Conservation (phyloP, 2,797 vertebrate species). For the Sebastes minor region DNA sequence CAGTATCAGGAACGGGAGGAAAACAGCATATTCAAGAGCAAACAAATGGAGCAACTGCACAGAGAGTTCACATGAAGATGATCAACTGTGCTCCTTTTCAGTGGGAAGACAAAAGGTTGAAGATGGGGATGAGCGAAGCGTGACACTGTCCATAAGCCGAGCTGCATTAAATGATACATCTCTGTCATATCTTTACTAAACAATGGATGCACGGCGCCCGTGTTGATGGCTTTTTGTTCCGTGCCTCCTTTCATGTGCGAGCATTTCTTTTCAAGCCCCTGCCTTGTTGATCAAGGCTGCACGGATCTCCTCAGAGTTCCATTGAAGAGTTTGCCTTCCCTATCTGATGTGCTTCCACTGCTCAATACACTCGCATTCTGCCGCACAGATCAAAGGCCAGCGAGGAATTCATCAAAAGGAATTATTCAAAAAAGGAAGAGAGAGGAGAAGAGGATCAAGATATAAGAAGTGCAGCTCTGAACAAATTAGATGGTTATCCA, state of each 20-base stretch:
- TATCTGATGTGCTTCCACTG: slow-evolving; percentile 34
- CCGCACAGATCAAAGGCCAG: slow-evolving; percentile 59
- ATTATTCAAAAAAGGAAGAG: slow-evolving; percentile 43
- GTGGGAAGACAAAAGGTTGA: slow-evolving; percentile 1
- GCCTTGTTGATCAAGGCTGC: slow-evolving; percentile 40
- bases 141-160: background rate
- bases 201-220: background rate
- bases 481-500: slow-evolving; percentile 59
- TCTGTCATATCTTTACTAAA: slow-evolving; percentile 20
- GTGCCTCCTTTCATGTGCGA: slow-evolving; percentile 2
- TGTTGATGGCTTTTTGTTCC: slow-evolving; percentile 18
- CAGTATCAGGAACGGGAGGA: background rate
- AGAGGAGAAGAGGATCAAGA: slow-evolving; percentile 12
- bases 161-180: slow-evolving; percentile 13
- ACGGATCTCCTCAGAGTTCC: background rate
- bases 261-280: slow-evolving; percentile 21
- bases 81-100: background rate
- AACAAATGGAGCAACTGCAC: background rate
- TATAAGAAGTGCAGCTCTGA: slow-evolving; percentile 37
- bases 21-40: background rate
- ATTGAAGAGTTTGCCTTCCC: slow-evolving; percentile 26
- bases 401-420: slow-evolving; percentile 63
- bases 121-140: background rate
- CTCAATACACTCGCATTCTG: slow-evolving; percentile 27
- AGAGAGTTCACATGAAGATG: background rate